phyloP scores from a whole-genome alignment of 2,797 vertebrate genomes.

The Cirrhinus molitorella region DNA sequence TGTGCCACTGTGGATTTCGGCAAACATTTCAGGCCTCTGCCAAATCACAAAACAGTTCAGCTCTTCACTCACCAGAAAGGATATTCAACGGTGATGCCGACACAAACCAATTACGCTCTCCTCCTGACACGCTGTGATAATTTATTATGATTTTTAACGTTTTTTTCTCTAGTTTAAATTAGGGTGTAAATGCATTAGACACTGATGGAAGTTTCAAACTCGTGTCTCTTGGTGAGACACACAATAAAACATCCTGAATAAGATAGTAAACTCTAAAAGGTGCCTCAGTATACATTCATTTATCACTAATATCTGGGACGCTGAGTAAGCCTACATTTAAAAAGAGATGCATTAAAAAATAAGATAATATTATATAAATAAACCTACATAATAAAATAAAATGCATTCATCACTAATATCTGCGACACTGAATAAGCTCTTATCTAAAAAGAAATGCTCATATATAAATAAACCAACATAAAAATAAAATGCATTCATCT shows the following conservation, averaged over 20 bases:
- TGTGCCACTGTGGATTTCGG: conserved; percentile 31
- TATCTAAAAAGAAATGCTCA: too few species aligned
- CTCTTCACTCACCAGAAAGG: conserved; percentile 9
- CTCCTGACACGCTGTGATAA: conserved; percentile 14
- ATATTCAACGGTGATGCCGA: conserved; percentile 29
- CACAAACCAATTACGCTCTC: conserved; percentile 35
- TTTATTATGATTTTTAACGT: neutral
- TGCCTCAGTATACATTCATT: neutral
- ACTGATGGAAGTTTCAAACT: neutral
- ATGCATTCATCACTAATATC: neutral
- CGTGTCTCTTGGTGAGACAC: neutral
- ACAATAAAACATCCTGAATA: neutral
- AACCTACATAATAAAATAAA: neutral
- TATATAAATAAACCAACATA: too few species aligned
- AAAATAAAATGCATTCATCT: too few species aligned
- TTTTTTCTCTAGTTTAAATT: neutral
- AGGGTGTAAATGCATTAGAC: neutral
- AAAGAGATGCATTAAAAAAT: neutral
- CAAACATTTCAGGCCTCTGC: conserved; percentile 50
- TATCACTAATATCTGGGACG: neutral
- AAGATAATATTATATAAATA: neutral
- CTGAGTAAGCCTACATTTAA: neutral
- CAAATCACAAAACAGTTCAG: conserved; percentile 33
- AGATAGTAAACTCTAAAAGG: neutral
- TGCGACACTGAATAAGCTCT: too few species aligned